These are phyloP conservation scores for Platerodrilus igneus DNA, from an alignment of 2,888 invertebrate genomes.

Conservation along the genomic window DNA sequence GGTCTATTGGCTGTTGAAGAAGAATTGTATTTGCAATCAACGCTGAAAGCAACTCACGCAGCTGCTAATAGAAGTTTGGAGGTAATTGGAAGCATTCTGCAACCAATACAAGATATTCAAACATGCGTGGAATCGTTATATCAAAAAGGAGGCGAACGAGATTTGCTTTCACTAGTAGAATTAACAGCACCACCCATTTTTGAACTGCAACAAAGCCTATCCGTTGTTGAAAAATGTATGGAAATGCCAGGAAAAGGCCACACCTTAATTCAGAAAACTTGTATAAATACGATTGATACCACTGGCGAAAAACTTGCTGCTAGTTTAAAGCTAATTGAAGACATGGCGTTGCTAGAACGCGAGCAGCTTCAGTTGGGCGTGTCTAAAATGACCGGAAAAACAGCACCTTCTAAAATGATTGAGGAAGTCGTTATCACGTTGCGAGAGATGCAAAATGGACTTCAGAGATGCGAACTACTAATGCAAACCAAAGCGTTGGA, in stretches of 20 bases:
- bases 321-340: conserved; percentile 53
- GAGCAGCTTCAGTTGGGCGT: conserved; percentile 37
- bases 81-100: conserved; percentile 58
- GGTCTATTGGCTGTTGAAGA: conserved; percentile 59
- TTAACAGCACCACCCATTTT: conserved; percentile 57
- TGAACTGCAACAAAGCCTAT: conserved; percentile 60
- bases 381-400: conserved; percentile 40
- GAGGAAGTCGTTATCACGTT: conserved; percentile 54
- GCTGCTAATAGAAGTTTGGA: conserved; percentile 64
- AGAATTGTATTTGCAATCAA: conserved; percentile 61
- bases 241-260: conserved; percentile 63
- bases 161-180: conserved; percentile 54
- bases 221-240: conserved; percentile 64
- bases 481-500: conserved; percentile 15
- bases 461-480: conserved; percentile 44
- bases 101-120: conserved; percentile 61
- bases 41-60: conserved; percentile 62
- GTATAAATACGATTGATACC: conserved; percentile 60
- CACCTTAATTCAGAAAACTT: conserved; percentile 64
- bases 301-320: conserved; percentile 55
- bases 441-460: conserved; percentile 55
- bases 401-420: conserved; percentile 45
- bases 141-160: conserved; percentile 47
- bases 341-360: conserved; percentile 49
- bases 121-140: conserved; percentile 54